A percentile compares a stretch with the other conserved stretches of the same genome.
Conservation (phyloP, 1,140 invertebrate genomes). For the Panulirus ornatus region DNA sequence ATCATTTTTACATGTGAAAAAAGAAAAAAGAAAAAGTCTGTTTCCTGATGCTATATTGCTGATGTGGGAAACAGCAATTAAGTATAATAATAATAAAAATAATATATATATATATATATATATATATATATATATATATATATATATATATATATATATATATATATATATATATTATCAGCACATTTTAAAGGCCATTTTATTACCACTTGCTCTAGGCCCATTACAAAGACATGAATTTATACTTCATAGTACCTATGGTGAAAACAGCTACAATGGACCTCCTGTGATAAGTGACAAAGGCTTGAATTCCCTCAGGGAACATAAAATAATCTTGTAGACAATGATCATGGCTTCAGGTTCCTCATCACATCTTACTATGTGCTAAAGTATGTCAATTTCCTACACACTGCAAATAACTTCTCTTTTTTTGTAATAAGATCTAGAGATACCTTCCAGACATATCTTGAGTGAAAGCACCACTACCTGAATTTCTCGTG, state of each 20-base stretch:
- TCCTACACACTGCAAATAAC: not conserved
- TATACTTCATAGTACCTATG: not conserved
- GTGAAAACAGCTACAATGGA: constrained; percentile 1
- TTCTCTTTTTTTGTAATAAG: not conserved
- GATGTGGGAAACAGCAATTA: no score
- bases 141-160: constrained; percentile 35
- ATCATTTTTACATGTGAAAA: not conserved
- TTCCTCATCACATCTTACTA: not conserved
- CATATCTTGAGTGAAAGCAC: not conserved
- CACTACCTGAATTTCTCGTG: not conserved
- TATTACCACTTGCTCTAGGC: constrained; percentile 22
- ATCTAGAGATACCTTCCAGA: not conserved
- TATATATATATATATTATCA: constrained; percentile 24
- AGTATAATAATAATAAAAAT: no score
- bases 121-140: constrained; percentile 35
- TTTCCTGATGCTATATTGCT: not conserved
- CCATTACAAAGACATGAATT: constrained; percentile 12
- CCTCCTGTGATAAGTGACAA: no score
- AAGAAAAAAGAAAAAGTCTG: not conserved
- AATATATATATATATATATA: constrained; percentile 39
- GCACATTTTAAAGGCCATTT: constrained; percentile 32
- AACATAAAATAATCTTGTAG: not conserved
- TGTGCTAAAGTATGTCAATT: not conserved
- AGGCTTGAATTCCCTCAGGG: not conserved
- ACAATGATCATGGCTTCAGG: not conserved